phyloP scores from a whole-genome alignment of 2,888 invertebrate genomes.

The Lasioglossum pauxillum region DNA sequence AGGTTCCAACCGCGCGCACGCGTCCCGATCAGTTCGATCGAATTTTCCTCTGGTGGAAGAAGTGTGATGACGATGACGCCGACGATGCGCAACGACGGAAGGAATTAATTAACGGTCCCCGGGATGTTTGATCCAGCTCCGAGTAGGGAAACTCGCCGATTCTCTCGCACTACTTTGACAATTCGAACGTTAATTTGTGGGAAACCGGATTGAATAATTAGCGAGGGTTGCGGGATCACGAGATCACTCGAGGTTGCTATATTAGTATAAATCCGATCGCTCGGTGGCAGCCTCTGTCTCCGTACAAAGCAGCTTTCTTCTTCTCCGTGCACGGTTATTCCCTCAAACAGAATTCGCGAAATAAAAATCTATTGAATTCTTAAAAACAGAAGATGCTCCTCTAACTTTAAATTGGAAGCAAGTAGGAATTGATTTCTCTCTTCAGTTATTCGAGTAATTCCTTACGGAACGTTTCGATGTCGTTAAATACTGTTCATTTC shows the following conservation, averaged over 20 bases:
- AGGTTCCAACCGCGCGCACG: constrained; percentile 47
- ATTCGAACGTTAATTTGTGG: constrained; percentile 33
- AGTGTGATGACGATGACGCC: neutral
- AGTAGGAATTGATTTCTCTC: too few relatives aligned
- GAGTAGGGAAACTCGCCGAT: neutral
- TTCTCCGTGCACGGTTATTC: neutral
- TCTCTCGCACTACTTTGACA: constrained; percentile 23
- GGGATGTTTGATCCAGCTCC: constrained; percentile 11
- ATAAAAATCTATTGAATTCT: too few relatives aligned
- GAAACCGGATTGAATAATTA: constrained; percentile 38
- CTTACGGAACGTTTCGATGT: too few relatives aligned
- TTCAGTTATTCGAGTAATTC: too few relatives aligned
- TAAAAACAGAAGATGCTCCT: too few relatives aligned
- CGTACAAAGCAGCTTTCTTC: neutral
- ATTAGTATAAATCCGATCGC: neutral
- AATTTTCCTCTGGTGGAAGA: neutral
- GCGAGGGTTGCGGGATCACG: neutral
- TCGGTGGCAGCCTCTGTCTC: neutral
- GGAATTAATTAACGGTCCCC: constrained; percentile 32
- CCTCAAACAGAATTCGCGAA: too few relatives aligned
- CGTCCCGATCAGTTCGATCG: neutral
- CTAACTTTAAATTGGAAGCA: too few relatives aligned
- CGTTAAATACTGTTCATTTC: too few relatives aligned
- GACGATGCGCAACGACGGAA: neutral
- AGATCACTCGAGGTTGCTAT: neutral